Evolutionary conservation across 1,140 invertebrate species (phyloP), one percentile per base, ranked within the genome.

Genomic region (Zaprionus ornatus): DNA sequence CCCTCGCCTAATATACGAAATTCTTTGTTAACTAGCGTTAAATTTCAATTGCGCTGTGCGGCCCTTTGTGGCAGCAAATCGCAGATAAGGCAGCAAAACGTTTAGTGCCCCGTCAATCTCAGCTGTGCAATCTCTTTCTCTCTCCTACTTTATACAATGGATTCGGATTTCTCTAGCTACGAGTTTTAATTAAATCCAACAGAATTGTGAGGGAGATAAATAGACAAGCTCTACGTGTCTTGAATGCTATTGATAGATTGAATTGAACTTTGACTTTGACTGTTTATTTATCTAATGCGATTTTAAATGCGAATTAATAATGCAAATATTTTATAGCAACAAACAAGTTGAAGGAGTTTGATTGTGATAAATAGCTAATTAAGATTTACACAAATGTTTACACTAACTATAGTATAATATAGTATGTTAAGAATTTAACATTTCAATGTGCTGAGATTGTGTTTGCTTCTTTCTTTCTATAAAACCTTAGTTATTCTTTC

Each of bases 1-100:
- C 50, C n/a, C 65, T 64, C 37, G 23, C 35, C 52, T 25, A 52
- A 57, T 56, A 62, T 35, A 19, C 59, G 29, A 56, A 74, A 74
- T 74, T 74, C 72, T 74, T 70, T 74, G 50, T 74, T 74, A 63
- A 62, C 66, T 57, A 57, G 66, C 17, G 23, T 62, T 57, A 48
- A 42, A 68, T 55, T 68, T 61, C 48, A 67, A 60, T 67, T 45
- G 54, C 25, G 32, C 15, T 29, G 32, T 21, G 27, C 37, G 19
- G 64, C 71, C 71, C 64, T 74, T 74, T 54, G 54, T 56, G 64
- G 63, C 50, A 56, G 69, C 69, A 57, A 48, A 67, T 73, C 63
- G 54, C 45, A 25, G 35, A 55, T 55, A 68, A 67, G 67, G 25
- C 64, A 61, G 17, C 4, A 17, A 54, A 74, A 21, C 71, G 71